Conservation (phyloP, 2,888 invertebrate species). For the Phaonia tiefii region DNA sequence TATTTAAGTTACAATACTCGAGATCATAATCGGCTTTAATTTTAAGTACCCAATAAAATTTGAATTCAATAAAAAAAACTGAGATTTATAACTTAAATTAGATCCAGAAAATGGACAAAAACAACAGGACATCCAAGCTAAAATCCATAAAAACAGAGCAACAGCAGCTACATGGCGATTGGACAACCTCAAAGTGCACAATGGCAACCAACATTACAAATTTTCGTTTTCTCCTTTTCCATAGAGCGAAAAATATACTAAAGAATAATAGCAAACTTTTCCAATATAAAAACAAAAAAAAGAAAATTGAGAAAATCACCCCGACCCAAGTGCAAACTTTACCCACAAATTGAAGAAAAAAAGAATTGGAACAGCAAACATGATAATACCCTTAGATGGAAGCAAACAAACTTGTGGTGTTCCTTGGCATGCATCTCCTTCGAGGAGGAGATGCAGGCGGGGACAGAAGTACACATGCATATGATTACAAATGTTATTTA, state of each 20-base stretch:
- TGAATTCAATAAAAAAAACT: constrained; percentile 32
- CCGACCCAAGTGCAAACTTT: constrained; percentile 26
- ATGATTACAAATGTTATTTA: constrained; percentile 3
- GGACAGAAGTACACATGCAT: background rate
- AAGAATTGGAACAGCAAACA: constrained; percentile 46
- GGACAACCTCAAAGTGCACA: constrained; percentile 30
- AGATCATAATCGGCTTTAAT: background rate
- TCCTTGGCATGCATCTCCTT: constrained; percentile 13
- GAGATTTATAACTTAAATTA: constrained; percentile 13
- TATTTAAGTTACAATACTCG: too few relatives aligned
- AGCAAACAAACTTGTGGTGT: constrained; percentile 25
- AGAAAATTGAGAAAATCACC: background rate
- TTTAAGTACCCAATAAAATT: constrained; percentile 1
- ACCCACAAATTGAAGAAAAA: background rate
- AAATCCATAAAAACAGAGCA: constrained; percentile 23
- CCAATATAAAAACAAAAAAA: constrained; percentile 42
- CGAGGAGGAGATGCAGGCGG: background rate
- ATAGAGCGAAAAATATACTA: constrained; percentile 20
- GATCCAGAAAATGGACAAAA: background rate
- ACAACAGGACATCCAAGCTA: background rate
- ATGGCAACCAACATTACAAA: constrained; percentile 8
- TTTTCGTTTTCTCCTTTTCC: constrained; percentile 24
- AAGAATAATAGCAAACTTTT: constrained; percentile 51
- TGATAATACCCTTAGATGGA: constrained; percentile 47
- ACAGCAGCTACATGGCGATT: constrained; percentile 41